A percentile compares a stretch with the other conserved stretches of the same genome.
phyloP scores from a whole-genome alignment of 2,888 invertebrate genomes.

The Pristionchus mayeri region DNA sequence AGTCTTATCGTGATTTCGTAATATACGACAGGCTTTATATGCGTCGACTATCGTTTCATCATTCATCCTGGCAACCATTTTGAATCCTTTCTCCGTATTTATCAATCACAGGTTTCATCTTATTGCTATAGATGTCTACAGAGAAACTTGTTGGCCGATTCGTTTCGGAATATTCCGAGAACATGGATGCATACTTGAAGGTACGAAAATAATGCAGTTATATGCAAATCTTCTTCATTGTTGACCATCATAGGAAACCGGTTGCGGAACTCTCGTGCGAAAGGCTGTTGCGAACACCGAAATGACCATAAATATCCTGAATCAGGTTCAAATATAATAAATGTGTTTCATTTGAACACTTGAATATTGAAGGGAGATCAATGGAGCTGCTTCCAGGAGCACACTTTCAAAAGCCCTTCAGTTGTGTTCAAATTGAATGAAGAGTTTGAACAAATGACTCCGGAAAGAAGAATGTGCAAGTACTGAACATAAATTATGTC shows the following conservation, averaged over 20 bases:
- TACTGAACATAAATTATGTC: background rate
- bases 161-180: background rate
- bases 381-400: background rate
- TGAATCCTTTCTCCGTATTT: too few relatives aligned
- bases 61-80: too few relatives aligned
- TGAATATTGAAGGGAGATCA: too few relatives aligned
- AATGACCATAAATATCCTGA: background rate
- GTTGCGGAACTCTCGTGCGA: background rate
- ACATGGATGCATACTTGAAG: background rate
- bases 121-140: too few relatives aligned
- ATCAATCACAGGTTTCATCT: too few relatives aligned
- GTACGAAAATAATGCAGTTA: background rate
- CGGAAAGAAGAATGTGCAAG: conserved; percentile 62
- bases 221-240: too few relatives aligned
- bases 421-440: conserved; percentile 62
- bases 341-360: background rate
- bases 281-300: background rate
- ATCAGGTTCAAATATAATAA: background rate
- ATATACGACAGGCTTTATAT: too few relatives aligned
- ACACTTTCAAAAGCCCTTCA: conserved; percentile 49
- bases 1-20: too few relatives aligned
- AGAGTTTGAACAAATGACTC: conserved; percentile 66
- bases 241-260: too few relatives aligned
- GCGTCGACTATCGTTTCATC: too few relatives aligned
- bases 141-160: too few relatives aligned